A percentile compares a stretch with the other conserved stretches of the same genome.
Conservation (phyloP, 2,888 invertebrate species). For the Acrobasis suavella region DNA sequence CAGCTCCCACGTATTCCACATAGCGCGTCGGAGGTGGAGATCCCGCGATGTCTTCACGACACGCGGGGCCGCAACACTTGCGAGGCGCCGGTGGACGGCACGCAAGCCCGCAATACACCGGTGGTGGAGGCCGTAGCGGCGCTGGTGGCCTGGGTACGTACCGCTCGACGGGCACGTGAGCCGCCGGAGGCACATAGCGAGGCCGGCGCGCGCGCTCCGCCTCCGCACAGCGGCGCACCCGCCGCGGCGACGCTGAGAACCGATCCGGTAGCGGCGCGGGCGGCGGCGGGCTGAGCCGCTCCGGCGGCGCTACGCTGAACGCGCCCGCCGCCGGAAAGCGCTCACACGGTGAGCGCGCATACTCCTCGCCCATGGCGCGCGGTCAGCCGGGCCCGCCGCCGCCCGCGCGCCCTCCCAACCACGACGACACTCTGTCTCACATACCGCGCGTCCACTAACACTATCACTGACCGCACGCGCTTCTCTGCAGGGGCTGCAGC, state of each 20-base stretch:
- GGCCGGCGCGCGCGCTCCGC: constrained; percentile 84
- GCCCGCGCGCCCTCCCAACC: constrained; percentile 73
- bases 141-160: constrained; percentile 85
- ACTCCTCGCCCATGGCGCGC: constrained; percentile 81
- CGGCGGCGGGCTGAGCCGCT: constrained; percentile 84
- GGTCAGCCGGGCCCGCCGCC: constrained; percentile 76
- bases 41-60: constrained; percentile 70
- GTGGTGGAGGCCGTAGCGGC: constrained; percentile 72
- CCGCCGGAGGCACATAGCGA: constrained; percentile 86
- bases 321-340: constrained; percentile 80
- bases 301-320: constrained; percentile 85
- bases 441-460: constrained; percentile 71
- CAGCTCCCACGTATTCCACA: constrained; percentile 85
- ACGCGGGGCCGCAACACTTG: constrained; percentile 75
- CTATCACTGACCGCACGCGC: constrained; percentile 66
- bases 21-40: constrained; percentile 76
- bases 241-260: constrained; percentile 81
- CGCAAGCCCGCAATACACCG: constrained; percentile 80
- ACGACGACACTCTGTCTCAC: constrained; percentile 68
- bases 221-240: constrained; percentile 85
- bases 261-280: constrained; percentile 84
- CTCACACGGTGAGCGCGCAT: constrained; percentile 80
- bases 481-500: constrained; percentile 64
- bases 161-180: constrained; percentile 87
- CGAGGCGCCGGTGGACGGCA: constrained; percentile 68